Percentiles rank a stretch among this genome's conserved stretches.
Conservation (phyloP, 2,797 vertebrate genomes). For the Bucorvus abyssinicus region DNA sequence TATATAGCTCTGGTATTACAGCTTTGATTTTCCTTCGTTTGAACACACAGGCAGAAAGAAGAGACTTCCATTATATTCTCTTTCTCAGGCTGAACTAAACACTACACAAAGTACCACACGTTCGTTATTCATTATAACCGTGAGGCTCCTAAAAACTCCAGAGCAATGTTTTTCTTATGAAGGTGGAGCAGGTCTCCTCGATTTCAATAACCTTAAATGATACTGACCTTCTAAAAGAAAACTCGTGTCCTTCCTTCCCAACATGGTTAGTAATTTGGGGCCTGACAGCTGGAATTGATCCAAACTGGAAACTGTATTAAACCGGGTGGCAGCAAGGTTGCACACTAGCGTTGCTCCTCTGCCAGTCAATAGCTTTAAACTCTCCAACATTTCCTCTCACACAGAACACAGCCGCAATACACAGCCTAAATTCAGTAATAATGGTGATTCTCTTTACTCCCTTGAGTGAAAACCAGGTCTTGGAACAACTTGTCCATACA, state of each 20-base stretch:
- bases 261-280: background rate
- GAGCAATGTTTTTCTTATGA: background rate
- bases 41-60: slow-evolving; percentile 43
- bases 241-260: background rate
- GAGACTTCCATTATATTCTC: slow-evolving; percentile 34
- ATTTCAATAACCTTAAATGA: slow-evolving; percentile 32
- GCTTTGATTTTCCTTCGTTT: slow-evolving; percentile 54
- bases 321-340: background rate
- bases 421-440: background rate
- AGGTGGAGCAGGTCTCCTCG: background rate
- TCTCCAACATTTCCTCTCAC: background rate
- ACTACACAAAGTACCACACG: slow-evolving; percentile 20
- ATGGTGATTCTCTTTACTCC: background rate
- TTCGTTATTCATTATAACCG: slow-evolving; percentile 10
- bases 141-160: slow-evolving; percentile 11
- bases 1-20: slow-evolving; percentile 50
- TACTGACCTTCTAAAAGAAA: background rate
- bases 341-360: background rate
- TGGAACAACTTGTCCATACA: background rate
- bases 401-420: background rate
- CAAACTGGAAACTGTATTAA: background rate
- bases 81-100: slow-evolving; percentile 18
- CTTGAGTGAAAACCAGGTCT: background rate
- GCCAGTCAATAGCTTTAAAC: background rate
- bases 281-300: slow-evolving; percentile 6